These are phyloP conservation scores for Octomys mimax DNA, from an alignment of 2,797 vertebrate genomes.

Conservation along the genomic window DNA sequence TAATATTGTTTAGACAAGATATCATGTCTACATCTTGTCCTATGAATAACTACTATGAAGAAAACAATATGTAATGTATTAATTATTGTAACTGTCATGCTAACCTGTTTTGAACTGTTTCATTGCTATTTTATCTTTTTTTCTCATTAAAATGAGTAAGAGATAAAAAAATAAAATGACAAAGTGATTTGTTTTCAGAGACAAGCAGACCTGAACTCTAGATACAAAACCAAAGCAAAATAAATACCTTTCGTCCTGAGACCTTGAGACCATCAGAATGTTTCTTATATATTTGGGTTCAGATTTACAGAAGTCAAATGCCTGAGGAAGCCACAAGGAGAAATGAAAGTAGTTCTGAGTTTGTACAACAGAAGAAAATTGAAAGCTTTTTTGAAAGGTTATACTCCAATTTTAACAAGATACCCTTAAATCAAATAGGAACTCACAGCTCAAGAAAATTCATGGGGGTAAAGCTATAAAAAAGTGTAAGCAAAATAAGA, in stretches of 20 bases:
- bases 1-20: too few species aligned
- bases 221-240: slow-evolving; percentile 26
- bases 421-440: slow-evolving; percentile 29
- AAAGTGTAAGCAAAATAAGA: slow-evolving; percentile 10
- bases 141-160: too few species aligned
- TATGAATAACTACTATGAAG: too few species aligned
- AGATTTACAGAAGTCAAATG: slow-evolving; percentile 12
- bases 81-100: too few species aligned
- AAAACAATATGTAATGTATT: too few species aligned
- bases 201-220: slow-evolving; percentile 9
- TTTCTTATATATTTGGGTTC: background rate
- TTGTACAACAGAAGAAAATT: slow-evolving; percentile 15
- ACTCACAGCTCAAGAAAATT: slow-evolving; percentile 23
- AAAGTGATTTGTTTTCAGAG: slow-evolving; percentile 31
- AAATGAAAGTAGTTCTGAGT: slow-evolving; percentile 41
- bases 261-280: slow-evolving; percentile 1
- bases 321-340: slow-evolving; percentile 20
- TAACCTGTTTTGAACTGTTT: too few species aligned
- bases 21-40: too few species aligned
- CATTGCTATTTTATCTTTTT: too few species aligned
- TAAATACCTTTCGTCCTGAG: background rate
- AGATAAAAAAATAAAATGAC: slow-evolving; percentile 1
- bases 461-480: background rate
- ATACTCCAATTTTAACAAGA: background rate
- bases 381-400: background rate